A percentile compares a stretch with the other conserved stretches of the same genome.
Conservation (phyloP, 2,113 vertebrate species). For the Thomomys bottae region DNA sequence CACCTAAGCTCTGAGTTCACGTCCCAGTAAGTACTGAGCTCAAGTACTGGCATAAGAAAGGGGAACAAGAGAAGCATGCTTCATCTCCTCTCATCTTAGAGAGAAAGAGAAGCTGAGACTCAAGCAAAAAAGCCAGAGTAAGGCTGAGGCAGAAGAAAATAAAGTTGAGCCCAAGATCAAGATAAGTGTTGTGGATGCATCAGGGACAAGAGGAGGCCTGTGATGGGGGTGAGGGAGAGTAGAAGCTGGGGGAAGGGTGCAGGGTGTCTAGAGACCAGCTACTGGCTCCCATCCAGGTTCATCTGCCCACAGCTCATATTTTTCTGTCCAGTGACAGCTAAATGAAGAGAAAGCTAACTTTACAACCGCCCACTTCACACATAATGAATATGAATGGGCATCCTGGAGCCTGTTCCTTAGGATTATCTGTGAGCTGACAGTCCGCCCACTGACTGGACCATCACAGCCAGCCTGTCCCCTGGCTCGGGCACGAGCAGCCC, state of each 20-base stretch:
- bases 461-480: slow-evolving; percentile 48
- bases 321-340: slow-evolving; percentile 83
- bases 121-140: neutral
- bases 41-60: no score
- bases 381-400: slow-evolving; percentile 81
- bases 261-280: slow-evolving; percentile 59
- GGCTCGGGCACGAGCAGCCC: slow-evolving; percentile 36
- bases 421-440: slow-evolving; percentile 71
- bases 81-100: neutral
- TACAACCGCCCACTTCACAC: slow-evolving; percentile 79
- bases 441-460: slow-evolving; percentile 60
- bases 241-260: slow-evolving; percentile 4
- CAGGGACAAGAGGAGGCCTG: neutral
- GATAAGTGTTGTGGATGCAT: neutral
- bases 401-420: slow-evolving; percentile 63
- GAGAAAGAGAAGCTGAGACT: neutral
- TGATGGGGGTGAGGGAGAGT: neutral
- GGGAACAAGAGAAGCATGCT: neutral
- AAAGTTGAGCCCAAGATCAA: neutral
- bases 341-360: slow-evolving; percentile 85
- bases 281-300: slow-evolving; percentile 77
- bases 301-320: slow-evolving; percentile 84
- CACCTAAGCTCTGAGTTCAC: no score
- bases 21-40: no score
- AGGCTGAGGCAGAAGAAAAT: neutral